Conservation (phyloP, 2,797 vertebrate species). For the Emydoidea blandingii region DNA sequence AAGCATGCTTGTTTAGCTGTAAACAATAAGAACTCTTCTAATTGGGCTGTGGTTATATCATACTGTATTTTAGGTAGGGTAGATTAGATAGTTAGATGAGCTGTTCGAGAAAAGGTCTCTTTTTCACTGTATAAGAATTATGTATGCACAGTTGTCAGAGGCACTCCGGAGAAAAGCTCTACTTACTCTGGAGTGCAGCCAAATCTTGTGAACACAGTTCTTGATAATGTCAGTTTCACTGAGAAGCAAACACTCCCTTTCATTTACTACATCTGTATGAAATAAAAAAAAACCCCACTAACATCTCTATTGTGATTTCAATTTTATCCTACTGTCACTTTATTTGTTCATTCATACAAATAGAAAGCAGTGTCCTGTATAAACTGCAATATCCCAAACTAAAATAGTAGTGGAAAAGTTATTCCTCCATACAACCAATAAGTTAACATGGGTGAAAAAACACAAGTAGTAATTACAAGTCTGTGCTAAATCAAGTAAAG, state of each 20-base stretch:
- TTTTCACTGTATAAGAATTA: not conserved
- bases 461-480: not conserved
- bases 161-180: not conserved
- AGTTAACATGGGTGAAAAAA: not conserved
- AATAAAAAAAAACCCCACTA: not conserved
- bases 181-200: not conserved
- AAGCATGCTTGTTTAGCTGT: not conserved
- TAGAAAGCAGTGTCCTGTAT: not conserved
- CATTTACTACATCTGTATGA: not conserved
- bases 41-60: rapidly evolving
- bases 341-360: not conserved
- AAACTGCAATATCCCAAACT: not conserved
- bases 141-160: not conserved
- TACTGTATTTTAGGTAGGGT: not conserved
- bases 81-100: rapidly evolving
- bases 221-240: not conserved
- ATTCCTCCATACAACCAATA: not conserved
- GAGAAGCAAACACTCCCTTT: not conserved
- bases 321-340: not conserved
- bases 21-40: not conserved
- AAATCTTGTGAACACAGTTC: not conserved
- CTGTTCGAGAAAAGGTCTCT: not conserved
- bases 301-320: not conserved
- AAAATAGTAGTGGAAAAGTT: not conserved
- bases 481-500: not conserved